phyloP scores from a whole-genome alignment of 2,113 vertebrate genomes.

The Rhinopithecus roxellana region DNA sequence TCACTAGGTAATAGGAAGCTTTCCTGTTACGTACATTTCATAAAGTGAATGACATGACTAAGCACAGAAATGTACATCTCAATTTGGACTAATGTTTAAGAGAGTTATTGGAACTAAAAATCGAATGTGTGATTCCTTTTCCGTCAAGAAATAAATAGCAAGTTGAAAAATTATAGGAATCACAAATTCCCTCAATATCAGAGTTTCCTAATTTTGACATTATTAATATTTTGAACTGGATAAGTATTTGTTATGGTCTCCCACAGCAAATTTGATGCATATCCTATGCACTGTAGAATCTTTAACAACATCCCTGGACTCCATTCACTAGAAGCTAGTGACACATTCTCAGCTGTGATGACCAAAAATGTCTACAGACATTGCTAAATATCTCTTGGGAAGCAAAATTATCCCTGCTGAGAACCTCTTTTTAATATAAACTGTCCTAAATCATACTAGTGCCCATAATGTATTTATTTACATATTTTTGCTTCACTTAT shows the following conservation, averaged over 20 bases:
- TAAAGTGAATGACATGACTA: neutral
- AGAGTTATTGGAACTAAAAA: conserved; percentile 15
- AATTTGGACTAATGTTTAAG: neutral
- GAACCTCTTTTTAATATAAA: neutral
- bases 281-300: neutral
- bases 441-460: neutral
- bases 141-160: neutral
- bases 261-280: no score
- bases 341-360: neutral
- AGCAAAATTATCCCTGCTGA: neutral
- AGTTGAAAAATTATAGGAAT: neutral
- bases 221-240: neutral
- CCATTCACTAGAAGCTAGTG: neutral
- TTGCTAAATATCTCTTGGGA: neutral
- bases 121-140: neutral
- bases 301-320: neutral
- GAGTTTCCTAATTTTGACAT: neutral
- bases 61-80: neutral
- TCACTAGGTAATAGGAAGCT: neutral
- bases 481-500: neutral
- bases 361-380: neutral
- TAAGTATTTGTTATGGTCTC: neutral
- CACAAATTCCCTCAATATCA: neutral
- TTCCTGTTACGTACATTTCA: neutral
- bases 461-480: neutral